Evolutionary conservation across 2,113 vertebrate genomes (phyloP).

Genomic region (Menura novaehollandiae): DNA sequence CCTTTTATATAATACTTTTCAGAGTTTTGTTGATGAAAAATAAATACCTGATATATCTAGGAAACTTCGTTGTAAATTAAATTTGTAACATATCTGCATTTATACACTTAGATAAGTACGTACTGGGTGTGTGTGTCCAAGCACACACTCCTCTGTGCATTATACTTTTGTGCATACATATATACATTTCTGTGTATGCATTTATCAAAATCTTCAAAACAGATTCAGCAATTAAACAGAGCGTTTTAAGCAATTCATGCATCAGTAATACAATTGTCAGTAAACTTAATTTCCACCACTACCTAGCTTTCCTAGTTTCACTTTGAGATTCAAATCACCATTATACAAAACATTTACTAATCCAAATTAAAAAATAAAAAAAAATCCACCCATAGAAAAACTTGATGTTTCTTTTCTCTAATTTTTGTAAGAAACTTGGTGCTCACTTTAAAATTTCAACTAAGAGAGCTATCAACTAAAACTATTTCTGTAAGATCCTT

Average conservation of each 20-base stretch:
- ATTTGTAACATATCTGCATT: background rate
- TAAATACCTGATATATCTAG: background rate
- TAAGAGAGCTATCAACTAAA: background rate
- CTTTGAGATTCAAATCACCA: background rate
- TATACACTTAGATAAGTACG: background rate
- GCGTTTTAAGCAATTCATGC: background rate
- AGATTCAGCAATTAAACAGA: background rate
- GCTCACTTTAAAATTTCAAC: background rate
- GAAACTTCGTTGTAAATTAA: background rate
- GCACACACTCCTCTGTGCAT: background rate
- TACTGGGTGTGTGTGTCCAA: fast-evolving
- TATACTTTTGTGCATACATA: background rate
- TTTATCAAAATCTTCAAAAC: background rate
- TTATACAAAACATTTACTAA: background rate
- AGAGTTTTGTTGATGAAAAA: slow-evolving; percentile 13
- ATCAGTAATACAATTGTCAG: background rate
- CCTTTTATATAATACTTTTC: background rate
- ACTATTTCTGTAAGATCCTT: background rate
- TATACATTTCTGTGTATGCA: too few species aligned
- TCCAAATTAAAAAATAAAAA: background rate
- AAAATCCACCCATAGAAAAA: background rate
- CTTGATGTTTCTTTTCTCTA: background rate
- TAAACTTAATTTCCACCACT: background rate
- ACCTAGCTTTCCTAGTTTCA: background rate
- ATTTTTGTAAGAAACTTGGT: background rate